Evolutionary conservation across 1,140 invertebrate species (phyloP).

Genomic region (Thaumatotibia leucotreta): DNA sequence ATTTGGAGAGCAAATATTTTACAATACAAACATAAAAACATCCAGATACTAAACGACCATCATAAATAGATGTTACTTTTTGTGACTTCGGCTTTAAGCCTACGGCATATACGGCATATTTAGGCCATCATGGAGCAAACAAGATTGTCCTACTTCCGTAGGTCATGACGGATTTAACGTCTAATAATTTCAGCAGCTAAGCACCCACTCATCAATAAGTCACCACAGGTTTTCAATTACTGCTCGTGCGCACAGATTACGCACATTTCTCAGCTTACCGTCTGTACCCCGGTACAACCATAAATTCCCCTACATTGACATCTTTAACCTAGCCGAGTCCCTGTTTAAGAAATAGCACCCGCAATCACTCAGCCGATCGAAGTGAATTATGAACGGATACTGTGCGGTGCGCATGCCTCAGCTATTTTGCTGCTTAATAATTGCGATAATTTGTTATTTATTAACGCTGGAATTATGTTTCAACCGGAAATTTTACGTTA

Average conservation of each 20-base stretch:
- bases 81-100: background rate
- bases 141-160: background rate
- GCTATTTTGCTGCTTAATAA: background rate
- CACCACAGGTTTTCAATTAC: constrained; percentile 11
- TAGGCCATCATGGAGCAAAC: background rate
- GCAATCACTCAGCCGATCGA: constrained; percentile 10
- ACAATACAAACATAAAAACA: background rate
- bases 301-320: constrained; percentile 11
- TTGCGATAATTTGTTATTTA: constrained; percentile 11
- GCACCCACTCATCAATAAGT: constrained; percentile 13
- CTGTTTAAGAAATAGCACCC: constrained; percentile 10
- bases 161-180: constrained; percentile 5
- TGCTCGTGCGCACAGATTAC: constrained; percentile 7
- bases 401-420: background rate
- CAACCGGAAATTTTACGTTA: background rate
- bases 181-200: background rate
- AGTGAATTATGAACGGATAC: constrained; percentile 11
- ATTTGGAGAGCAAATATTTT: background rate
- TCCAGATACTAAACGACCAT: background rate
- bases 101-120: background rate
- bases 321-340: constrained; percentile 8
- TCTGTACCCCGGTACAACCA: background rate
- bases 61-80: background rate
- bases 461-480: background rate
- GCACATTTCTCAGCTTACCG: constrained; percentile 13